phyloP scores from a whole-genome alignment of 1,140 invertebrate species.

The Oryctes rhinoceros region DNA sequence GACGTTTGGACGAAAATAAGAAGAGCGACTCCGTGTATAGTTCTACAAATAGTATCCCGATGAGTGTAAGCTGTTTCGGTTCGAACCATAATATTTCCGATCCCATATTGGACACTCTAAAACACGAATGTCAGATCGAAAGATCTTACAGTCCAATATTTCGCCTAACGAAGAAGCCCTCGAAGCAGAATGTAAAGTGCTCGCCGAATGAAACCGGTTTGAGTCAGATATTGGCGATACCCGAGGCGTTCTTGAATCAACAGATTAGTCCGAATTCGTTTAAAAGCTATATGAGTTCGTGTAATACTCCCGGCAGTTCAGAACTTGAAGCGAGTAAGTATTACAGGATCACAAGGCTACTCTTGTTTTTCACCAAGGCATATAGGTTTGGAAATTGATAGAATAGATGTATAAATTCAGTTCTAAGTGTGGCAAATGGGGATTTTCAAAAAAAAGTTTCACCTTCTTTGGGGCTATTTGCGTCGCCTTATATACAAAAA shows the following conservation, averaged over 20 bases:
- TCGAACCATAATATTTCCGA: conserved; percentile 40
- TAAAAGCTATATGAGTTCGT: conserved; percentile 45
- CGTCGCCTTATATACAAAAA: too few relatives aligned
- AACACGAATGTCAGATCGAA: conserved; percentile 44
- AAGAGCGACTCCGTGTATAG: conserved; percentile 9
- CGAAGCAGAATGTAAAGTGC: conserved; percentile 9
- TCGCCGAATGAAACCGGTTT: conserved; percentile 40
- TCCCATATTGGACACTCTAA: conserved; percentile 47
- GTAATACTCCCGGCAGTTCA: neutral
- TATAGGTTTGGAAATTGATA: too few relatives aligned
- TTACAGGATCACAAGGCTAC: too few relatives aligned
- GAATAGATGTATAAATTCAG: too few relatives aligned
- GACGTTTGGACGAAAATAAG: neutral
- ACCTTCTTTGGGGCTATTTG: too few relatives aligned
- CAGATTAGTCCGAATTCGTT: conserved; percentile 57
- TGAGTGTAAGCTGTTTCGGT: conserved; percentile 38
- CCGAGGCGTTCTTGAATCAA: conserved; percentile 57
- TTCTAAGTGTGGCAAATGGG: too few relatives aligned
- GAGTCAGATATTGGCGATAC: conserved; percentile 57
- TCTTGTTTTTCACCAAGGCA: too few relatives aligned
- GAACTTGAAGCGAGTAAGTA: conserved; percentile 9
- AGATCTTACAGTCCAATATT: conserved; percentile 28
- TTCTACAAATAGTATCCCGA: conserved; percentile 29
- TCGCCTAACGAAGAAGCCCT: conserved; percentile 19
- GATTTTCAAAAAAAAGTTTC: too few relatives aligned